Conservation (phyloP, 2,797 vertebrate genomes). For the Poecile montanus region DNA sequence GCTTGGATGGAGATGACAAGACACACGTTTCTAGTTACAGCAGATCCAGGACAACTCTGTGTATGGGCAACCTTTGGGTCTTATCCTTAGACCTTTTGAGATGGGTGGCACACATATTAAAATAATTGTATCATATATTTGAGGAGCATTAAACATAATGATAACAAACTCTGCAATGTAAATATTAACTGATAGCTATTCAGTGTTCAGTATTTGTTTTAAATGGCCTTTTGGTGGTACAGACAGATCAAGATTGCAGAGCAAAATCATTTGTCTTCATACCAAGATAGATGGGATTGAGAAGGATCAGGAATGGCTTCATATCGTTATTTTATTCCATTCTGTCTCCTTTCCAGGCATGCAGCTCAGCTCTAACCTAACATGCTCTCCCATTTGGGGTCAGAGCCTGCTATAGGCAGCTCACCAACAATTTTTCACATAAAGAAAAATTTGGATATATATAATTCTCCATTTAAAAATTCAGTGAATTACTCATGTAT, state of each 20-base stretch:
- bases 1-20: neutral
- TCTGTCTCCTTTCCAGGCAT: neutral
- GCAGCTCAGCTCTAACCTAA: neutral
- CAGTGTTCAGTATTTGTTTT: neutral
- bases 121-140: neutral
- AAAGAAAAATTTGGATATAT: neutral
- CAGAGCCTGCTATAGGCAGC: neutral
- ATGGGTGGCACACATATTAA: neutral
- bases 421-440: neutral
- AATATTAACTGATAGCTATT: neutral
- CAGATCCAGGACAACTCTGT: neutral
- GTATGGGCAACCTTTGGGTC: neutral
- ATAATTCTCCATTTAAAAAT: neutral
- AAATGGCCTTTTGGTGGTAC: neutral
- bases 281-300: neutral
- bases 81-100: neutral
- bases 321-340: neutral
- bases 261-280: neutral
- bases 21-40: neutral
- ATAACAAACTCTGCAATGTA: neutral
- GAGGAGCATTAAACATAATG: neutral
- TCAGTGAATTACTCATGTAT: neutral
- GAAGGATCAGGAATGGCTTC: neutral
- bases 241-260: neutral
- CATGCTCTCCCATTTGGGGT: neutral